Evolutionary conservation across 37 sponge, comb jelly and placozoan genomes (phyloP), one percentile per base, ranked within the genome.

Genomic region (Axinella damicornis): DNA sequence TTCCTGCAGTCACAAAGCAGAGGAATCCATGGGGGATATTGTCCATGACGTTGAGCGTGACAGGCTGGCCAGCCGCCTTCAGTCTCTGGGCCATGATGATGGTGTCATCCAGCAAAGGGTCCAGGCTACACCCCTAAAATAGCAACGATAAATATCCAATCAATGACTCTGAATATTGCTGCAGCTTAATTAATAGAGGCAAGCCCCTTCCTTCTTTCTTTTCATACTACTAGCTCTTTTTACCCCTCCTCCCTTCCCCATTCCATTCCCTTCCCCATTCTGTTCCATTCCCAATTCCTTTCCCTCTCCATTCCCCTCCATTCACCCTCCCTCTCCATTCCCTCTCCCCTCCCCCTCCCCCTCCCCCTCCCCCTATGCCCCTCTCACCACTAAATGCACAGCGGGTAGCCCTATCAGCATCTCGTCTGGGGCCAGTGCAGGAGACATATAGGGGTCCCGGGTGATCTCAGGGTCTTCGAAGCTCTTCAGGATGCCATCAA

Each of bases 51-150:
- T 80, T 65, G 24, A 96, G 85, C 1, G 74, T 67, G 15, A 96
- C 97, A 30, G 83, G 83, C 46, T 90, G 87, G 2, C 79, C 79
- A 25, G 80, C 63, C 5, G 86, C 75, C 56, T 88, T 86, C 71
- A 97, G 86, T n/a, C 81, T 69, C n/a, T 84, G 81, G 24, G 96
- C 96, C 73, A 95, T 90, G 0, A 65, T 83, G 2, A 97, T 80
- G 1, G 92, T 57, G 65, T 97, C 98, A 69, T 97, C 98, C 77
- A 97, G 70, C 38, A 95, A 61, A 19, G 98, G 94, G 54, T 97
- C 98, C 38, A 93, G 46, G 9, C 46, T 46, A 9, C 46, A 46
- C 6, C 6, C 98, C 93, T 95, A 54, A 69, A 5, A 32, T 25
- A 27, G 52, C 16, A n/a, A 22, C 27, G 27, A 68, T 33, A 68